Base-by-base conservation (phyloP, 2,888 invertebrate genomes). In the Plagiodera versicolora region DNA sequence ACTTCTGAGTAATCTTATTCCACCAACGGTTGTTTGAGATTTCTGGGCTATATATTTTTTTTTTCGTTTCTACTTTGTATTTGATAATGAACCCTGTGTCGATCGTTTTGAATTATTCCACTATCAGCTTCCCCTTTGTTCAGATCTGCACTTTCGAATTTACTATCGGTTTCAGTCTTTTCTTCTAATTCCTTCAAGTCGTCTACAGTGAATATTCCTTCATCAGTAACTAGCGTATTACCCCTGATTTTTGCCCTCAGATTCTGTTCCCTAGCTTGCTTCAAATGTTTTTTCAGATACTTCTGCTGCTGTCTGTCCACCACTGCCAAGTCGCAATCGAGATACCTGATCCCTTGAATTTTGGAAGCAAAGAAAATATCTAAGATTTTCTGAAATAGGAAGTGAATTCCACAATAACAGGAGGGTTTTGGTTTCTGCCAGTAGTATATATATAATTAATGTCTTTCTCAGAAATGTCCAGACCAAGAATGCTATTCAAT, bases 71-170 rank as follows among this genome's bases (percentile, higher is more conserved):
- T 46, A 5, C 4, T 16, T 46, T 14, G 46, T 17, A 18, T 28
- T 28, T 28, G 16, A 17, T 46, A 18, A 46, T 46, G 46, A 46
- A 46, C 46, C 16, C 17, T 46, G 46, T 46, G 46, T 46, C 17
- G 46, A 4, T 16, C 14, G 10, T 46, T 16, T 46, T 10, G 14
- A 2, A 46, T 2, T 14, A 16, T 46, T 46, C 18, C 46, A 46
- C 46, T 46, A 46, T 46, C 46, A 46, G 46, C 8, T 5, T 46
- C 17, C 17, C 5, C 17, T 18, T 46, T 2, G 46, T 16, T n/a
- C 46, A 16, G 46, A 17, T 46, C 46, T 46, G 9, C 46, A 46
- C 46, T 4, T 46, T 44, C 44, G 16, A 44, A 44, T 46, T 46
- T 18, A 17, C 46, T 46, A 17, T 4, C 16, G 10, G 44, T 46